Conservation (phyloP, 2,797 vertebrate genomes). For the Phyllotis vaccarum region DNA sequence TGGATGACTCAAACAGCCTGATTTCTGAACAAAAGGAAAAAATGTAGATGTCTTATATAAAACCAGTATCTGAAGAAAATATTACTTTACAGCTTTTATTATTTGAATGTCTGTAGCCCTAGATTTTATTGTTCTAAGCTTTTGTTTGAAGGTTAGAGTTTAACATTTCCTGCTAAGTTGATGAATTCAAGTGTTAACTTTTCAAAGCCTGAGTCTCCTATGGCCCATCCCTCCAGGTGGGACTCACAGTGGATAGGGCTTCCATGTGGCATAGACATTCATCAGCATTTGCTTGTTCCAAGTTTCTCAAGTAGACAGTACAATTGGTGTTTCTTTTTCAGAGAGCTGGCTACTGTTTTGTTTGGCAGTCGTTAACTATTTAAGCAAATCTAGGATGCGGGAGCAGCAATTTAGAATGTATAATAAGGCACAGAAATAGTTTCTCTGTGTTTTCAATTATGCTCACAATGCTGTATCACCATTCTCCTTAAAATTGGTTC, state of each 20-base stretch:
- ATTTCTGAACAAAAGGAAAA: neutral
- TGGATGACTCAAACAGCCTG: neutral
- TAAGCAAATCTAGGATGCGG: conserved; percentile 58
- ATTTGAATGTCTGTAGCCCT: neutral
- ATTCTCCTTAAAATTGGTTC: conserved; percentile 66
- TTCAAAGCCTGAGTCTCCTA: neutral
- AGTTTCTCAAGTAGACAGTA: neutral
- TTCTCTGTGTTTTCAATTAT: conserved; percentile 60
- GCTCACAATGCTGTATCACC: conserved; percentile 54
- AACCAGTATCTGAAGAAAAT: neutral
- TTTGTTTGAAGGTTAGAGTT: neutral
- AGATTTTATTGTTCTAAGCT: neutral
- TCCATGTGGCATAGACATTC: too few species aligned
- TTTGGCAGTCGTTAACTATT: conserved; percentile 66
- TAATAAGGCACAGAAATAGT: conserved; percentile 68
- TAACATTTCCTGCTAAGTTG: neutral
- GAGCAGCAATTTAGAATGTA: conserved; percentile 54
- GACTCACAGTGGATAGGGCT: neutral
- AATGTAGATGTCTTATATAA: neutral
- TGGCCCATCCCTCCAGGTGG: rapidly evolving
- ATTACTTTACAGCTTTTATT: neutral
- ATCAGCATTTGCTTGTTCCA: neutral
- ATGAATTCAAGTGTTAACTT: neutral
- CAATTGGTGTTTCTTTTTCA: conserved; percentile 20
- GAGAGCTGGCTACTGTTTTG: conserved; percentile 1